phyloP scores from a whole-genome alignment of 2,888 invertebrate genomes.

The Athrips mouffetella region DNA sequence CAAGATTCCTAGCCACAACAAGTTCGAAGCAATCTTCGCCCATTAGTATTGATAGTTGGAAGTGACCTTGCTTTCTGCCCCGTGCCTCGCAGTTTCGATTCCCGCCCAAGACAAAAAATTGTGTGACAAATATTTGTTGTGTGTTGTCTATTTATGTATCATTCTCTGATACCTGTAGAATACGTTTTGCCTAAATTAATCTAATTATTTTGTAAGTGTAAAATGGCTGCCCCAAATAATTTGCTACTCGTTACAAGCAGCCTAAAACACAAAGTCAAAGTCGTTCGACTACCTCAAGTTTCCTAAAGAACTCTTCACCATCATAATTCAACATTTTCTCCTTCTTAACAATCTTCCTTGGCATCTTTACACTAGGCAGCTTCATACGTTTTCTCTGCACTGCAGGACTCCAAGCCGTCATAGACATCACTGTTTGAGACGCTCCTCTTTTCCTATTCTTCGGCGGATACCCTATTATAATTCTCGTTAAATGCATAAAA shows the following conservation, averaged over 20 bases:
- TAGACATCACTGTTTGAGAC: slow-evolving; percentile 54
- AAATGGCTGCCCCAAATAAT: too few species aligned
- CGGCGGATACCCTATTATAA: slow-evolving; percentile 56
- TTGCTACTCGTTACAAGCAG: neutral
- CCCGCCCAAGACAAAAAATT: too few species aligned
- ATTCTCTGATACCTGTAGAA: too few species aligned
- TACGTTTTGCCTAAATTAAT: too few species aligned
- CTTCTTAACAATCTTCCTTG: slow-evolving; percentile 42
- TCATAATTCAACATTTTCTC: slow-evolving; percentile 43
- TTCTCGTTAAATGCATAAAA: slow-evolving; percentile 56
- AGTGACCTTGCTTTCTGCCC: too few species aligned
- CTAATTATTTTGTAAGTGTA: too few species aligned
- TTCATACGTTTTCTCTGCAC: slow-evolving; percentile 58
- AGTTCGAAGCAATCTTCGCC: too few species aligned
- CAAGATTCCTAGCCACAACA: too few species aligned
- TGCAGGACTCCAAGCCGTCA: slow-evolving; percentile 53
- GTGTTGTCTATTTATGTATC: too few species aligned
- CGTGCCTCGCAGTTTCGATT: too few species aligned
- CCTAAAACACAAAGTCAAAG: slow-evolving; percentile 1
- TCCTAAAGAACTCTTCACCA: slow-evolving; percentile 62
- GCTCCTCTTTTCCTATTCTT: slow-evolving; percentile 55
- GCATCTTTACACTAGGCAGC: slow-evolving; percentile 46
- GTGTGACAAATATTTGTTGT: too few species aligned
- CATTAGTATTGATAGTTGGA: too few species aligned
- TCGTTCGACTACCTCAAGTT: slow-evolving; percentile 55